Base-by-base conservation (phyloP, 2,113 vertebrate species). In the Gavia stellata region DNA sequence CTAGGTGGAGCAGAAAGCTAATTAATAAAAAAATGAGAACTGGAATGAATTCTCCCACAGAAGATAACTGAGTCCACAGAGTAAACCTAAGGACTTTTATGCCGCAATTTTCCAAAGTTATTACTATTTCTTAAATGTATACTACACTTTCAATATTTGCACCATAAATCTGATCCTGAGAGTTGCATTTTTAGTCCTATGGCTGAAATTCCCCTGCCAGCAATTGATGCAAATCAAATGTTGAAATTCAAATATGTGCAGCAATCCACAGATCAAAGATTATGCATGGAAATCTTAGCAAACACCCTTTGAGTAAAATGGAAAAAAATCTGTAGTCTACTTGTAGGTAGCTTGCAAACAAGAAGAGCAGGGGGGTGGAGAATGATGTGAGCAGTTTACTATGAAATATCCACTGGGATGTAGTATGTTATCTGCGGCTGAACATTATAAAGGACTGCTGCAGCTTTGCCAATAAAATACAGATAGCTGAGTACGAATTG, bases 271-370 rank as follows among this genome's bases (percentile, higher is more conserved):
- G 77, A 87, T 87, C 61, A 93, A 86, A 90, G 74, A 90, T 28
- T 49, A 34, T 77, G 49, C 28, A 24, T 56, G 28, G 40, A 77
- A 94, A 77, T 52, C 44, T 74, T 42, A 77, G 50, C 55, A 83
- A 95, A 74, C 16, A 56, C 4, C 12, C 42, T 62, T 24, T 25
- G 59, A 91, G n/a, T 78, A 88, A 77, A 78, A 72, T 19, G 16
- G 42, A 58, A 70, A 79, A 71, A 62, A 33, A 14, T 15, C 34
- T 67, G n/a, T 86, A 67, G 7, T 72, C 25, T 91, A 12, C 84
- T 91, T 80, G 94, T 80, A 91, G 65, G 84, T 56, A 90, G 44
- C 58, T 85, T 90, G 77, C 65, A 90, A 93, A 94, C 23, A 82
- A 49, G 52, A 81, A 74, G 28, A 92, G 29, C n/a, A 49, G 15